A percentile compares a stretch with the other conserved stretches of the same genome.
phyloP scores from a whole-genome alignment of 2,888 invertebrate genomes.

The Torymus texanus region DNA sequence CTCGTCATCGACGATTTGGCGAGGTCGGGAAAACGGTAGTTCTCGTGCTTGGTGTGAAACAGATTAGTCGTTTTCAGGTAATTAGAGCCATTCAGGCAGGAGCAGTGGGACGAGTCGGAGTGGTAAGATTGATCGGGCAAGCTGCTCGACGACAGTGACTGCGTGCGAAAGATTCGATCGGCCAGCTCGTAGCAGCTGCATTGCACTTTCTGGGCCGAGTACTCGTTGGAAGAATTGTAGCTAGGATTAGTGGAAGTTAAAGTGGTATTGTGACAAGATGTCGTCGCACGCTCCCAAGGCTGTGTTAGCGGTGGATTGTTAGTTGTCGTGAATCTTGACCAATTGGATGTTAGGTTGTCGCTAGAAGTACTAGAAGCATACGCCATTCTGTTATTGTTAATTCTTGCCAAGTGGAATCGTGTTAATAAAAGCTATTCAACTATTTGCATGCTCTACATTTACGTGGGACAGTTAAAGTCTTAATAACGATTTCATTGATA shows the following conservation, averaged over 20 bases:
- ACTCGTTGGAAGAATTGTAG: conserved; percentile 62
- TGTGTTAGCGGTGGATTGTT: conserved; percentile 71
- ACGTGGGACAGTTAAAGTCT: too few relatives aligned
- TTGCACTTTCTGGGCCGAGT: conserved; percentile 56
- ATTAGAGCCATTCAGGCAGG: conserved; percentile 51
- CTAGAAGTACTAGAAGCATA: conserved; percentile 69
- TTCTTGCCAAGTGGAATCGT: not conserved
- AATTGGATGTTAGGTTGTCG: conserved; percentile 68
- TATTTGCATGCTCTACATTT: conserved; percentile 10
- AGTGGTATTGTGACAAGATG: conserved; percentile 60
- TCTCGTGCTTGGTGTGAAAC: conserved; percentile 44
- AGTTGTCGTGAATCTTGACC: conserved; percentile 68
- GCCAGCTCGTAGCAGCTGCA: conserved; percentile 65
- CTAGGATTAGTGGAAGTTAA: conserved; percentile 63
- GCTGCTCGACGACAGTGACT: conserved; percentile 2
- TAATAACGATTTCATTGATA: not conserved
- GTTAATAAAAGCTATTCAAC: conserved; percentile 3
- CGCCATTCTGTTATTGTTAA: conserved; percentile 22
- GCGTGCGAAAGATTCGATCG: conserved; percentile 56
- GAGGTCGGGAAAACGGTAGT: conserved; percentile 60
- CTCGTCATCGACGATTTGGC: conserved; percentile 65
- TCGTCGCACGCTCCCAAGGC: conserved; percentile 67
- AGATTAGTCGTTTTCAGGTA: conserved; percentile 45
- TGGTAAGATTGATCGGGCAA: not conserved
- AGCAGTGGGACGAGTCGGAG: conserved; percentile 46